Percentiles rank a stretch among this genome's conserved stretches.
Conservation (phyloP, 2,113 vertebrate species). For the Pavo muticus region DNA sequence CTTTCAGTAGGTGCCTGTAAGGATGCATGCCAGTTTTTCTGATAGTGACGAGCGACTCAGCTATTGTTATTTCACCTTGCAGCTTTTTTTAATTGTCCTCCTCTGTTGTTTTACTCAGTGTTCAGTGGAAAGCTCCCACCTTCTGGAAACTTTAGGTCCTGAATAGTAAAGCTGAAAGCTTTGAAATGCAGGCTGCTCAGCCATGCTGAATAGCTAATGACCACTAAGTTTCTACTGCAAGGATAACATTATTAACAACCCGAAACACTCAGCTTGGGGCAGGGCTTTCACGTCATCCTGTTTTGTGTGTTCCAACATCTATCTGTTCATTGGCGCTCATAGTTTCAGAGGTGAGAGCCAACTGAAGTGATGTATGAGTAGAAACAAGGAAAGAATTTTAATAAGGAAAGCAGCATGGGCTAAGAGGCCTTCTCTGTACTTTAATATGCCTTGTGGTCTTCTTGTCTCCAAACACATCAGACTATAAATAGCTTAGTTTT, state of each 20-base stretch:
- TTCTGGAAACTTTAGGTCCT: not conserved
- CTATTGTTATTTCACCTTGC: rapidly evolving
- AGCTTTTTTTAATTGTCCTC: not conserved
- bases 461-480: not conserved
- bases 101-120: not conserved
- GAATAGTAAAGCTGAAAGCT: not conserved
- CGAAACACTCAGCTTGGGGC: constrained; percentile 5
- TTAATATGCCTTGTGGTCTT: not conserved
- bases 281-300: not conserved
- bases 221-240: not conserved
- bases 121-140: not conserved
- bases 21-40: not conserved
- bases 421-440: not conserved
- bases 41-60: not conserved
- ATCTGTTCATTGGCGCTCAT: not conserved
- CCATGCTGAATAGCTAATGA: not conserved
- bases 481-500: not conserved
- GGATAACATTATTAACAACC: not conserved
- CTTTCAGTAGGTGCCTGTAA: not conserved
- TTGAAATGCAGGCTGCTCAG: not conserved
- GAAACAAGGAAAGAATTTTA: constrained; percentile 29
- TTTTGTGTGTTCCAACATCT: not conserved
- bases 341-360: not conserved
- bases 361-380: not conserved
- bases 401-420: constrained; percentile 18